Conservation (phyloP, 1,140 invertebrate species). For the Akabosia matsudoensis region DNA sequence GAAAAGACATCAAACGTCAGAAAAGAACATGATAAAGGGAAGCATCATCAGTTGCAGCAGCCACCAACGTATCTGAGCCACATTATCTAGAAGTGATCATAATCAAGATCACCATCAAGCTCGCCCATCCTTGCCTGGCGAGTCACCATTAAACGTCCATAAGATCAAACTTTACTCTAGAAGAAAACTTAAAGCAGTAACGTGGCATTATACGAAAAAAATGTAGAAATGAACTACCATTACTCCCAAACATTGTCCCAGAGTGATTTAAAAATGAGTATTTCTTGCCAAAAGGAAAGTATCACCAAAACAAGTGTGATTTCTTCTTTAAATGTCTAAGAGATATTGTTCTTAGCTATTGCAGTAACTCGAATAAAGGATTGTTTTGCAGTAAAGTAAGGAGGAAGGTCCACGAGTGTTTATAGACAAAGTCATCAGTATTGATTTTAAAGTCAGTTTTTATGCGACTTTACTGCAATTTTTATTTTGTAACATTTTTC, state of each 20-base stretch:
- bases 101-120: neutral
- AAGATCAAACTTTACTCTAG: neutral
- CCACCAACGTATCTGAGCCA: neutral
- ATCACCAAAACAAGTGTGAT: too few relatives aligned
- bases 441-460: constrained; percentile 30
- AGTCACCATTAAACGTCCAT: neutral
- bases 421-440: constrained; percentile 34
- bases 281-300: too few relatives aligned
- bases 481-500: constrained; percentile 2
- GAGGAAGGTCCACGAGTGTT: neutral
- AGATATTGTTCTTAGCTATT: neutral
- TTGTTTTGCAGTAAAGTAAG: neutral
- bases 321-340: too few relatives aligned
- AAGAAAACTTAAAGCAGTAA: neutral
- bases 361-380: neutral
- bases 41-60: neutral
- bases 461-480: constrained; percentile 9
- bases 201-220: neutral
- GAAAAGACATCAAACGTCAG: neutral
- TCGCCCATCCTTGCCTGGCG: neutral
- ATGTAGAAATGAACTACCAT: too few relatives aligned
- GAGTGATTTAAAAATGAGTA: too few relatives aligned
- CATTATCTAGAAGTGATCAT: neutral
- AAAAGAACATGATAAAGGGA: neutral
- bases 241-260: too few relatives aligned